Evolutionary conservation across 2,113 vertebrate species (phyloP), one percentile per base, ranked within the genome.

Genomic region (Pantherophis guttatus): DNA sequence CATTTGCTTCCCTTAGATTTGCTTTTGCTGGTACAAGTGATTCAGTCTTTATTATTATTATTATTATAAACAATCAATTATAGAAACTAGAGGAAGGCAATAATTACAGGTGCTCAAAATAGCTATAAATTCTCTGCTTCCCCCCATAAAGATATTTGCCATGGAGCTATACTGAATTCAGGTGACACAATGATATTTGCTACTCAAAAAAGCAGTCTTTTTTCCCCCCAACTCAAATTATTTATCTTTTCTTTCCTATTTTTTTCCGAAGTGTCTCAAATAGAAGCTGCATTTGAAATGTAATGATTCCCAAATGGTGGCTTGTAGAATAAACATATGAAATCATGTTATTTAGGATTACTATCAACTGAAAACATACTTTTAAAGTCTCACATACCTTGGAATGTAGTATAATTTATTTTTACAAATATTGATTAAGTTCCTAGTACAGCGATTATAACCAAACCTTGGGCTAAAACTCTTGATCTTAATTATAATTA

Each of bases 351-450:
- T 94, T 57, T 33, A 81, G 33, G n/a, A 81, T 81, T 39, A 81
- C 15, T 81, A 8, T 81, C n/a, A 81, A 19, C 33, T 39, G 2
- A 81, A 81, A 81, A 81, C 7, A 81, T 19, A 81, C 94, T 97
- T 95, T 94, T 94, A 96, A 90, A 95, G 87, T 92, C 94, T 95
- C 95, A 92, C 97, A 95, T 95, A 96, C 94, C 96, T 95, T 94
- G 90, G 95, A 94, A 95, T 91, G 91, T 94, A 91, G 93, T 65
- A 65, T 86, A 62, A 94, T 93, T 93, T 91, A 57, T 94, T 96
- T 88, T 95, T 88, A 96, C 94, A 94, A 92, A 93, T 26, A n/a
- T n/a, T n/a, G n/a, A 90, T 96, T 93, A 93, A 94, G 93, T 96
- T 95, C 94, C 92, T 58, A 94, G 93, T 95, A 97, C 95, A 93